A percentile compares a stretch with the other conserved stretches of the same genome.
Evolutionary conservation across 2,888 invertebrate genomes (phyloP).

Genomic region (Calameuta idolon): DNA sequence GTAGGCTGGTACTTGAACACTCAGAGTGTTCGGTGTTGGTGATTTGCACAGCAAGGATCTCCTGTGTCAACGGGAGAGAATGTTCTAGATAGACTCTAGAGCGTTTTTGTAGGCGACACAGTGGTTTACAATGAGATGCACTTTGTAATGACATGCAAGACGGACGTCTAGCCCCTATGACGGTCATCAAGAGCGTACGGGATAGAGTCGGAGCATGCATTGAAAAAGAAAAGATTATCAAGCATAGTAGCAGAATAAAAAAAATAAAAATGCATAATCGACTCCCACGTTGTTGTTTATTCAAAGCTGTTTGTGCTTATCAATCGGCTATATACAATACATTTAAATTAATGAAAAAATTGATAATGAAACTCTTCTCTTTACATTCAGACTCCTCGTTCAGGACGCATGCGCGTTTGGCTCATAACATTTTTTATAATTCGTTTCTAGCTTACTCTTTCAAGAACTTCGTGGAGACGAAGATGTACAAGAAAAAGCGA

Average conservation of each 20-base stretch:
- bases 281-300: background rate
- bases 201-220: constrained; percentile 9
- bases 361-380: background rate
- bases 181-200: too few relatives aligned
- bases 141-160: background rate
- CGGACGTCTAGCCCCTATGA: too few relatives aligned
- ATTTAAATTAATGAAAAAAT: background rate
- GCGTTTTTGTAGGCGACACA: background rate
- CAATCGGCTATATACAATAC: background rate
- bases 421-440: background rate
- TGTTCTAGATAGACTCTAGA: background rate
- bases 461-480: background rate
- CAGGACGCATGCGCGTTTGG: background rate
- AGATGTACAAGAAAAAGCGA: background rate
- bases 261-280: constrained; percentile 4
- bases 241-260: background rate
- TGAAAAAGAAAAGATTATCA: constrained; percentile 1
- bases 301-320: background rate
- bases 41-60: constrained; percentile 65
- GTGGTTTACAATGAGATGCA: background rate
- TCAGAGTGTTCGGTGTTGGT: constrained; percentile 78
- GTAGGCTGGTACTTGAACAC: constrained; percentile 76
- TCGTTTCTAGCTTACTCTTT: background rate
- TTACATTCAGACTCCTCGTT: background rate
- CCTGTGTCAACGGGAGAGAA: constrained; percentile 39